Conservation (phyloP, 2,888 invertebrate species). For the Poecilus cupreus region DNA sequence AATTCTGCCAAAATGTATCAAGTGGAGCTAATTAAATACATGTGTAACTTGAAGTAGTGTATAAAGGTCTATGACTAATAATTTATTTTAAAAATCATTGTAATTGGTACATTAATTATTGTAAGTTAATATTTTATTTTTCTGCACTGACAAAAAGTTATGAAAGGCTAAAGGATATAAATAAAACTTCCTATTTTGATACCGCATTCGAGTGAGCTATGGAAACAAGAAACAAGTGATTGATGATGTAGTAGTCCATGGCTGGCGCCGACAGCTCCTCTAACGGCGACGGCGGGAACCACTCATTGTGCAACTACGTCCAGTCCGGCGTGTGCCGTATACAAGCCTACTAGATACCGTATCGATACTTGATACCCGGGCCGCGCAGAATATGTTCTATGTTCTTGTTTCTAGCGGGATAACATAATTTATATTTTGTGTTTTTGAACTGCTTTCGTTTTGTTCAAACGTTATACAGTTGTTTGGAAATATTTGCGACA, state of each 20-base stretch:
- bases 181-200: background rate
- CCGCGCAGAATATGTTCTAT: background rate
- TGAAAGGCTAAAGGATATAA: no score
- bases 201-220: background rate
- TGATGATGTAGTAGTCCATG: conserved; percentile 50
- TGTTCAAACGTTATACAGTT: conserved; percentile 21
- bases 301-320: conserved; percentile 44
- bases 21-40: no score
- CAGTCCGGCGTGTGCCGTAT: conserved; percentile 12
- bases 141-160: no score
- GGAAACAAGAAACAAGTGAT: conserved; percentile 38
- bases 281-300: background rate
- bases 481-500: conserved; percentile 38
- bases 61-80: no score
- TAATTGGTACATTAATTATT: no score
- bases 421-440: conserved; percentile 26
- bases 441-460: conserved; percentile 30
- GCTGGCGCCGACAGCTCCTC: conserved; percentile 53
- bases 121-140: no score
- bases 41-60: no score
- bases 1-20: no score
- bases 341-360: conserved; percentile 28
- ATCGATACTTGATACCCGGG: background rate
- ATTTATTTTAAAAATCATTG: no score
- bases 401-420: conserved; percentile 25